These are phyloP conservation scores for Parotocinclus haroldoi DNA, from an alignment of 2,797 vertebrate species.

Conservation along the genomic window DNA sequence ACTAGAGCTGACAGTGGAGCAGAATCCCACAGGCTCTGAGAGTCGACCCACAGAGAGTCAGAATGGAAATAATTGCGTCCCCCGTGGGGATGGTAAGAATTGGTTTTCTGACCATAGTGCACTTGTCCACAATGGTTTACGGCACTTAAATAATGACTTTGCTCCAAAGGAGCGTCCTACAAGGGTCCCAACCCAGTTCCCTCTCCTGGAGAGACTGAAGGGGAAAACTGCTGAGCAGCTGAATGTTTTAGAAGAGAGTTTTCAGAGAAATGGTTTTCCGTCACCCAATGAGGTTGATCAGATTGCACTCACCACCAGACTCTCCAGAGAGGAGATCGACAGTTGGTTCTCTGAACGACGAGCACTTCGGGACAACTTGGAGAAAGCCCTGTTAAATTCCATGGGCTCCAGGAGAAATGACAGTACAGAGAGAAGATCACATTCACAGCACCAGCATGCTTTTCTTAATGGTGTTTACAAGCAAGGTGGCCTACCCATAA, in stretches of 20 bases:
- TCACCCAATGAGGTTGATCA: conserved; percentile 81
- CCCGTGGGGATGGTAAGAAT: conserved; percentile 78
- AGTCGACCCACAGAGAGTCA: conserved; percentile 79
- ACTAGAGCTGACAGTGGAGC: conserved; percentile 77
- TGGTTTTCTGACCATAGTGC: conserved; percentile 80
- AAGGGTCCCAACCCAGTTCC: conserved; percentile 73
- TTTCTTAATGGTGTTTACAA: conserved; percentile 78
- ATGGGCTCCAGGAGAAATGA: conserved; percentile 78
- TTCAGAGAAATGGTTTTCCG: conserved; percentile 85
- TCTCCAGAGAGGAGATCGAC: conserved; percentile 86
- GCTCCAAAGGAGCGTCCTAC: conserved; percentile 69
- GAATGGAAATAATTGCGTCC: conserved; percentile 82
- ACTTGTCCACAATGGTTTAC: conserved; percentile 75
- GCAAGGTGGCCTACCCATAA: conserved; percentile 64
- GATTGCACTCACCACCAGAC: conserved; percentile 75
- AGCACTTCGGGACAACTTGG: conserved; percentile 87
- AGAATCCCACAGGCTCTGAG: conserved; percentile 75
- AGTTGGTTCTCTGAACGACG: conserved; percentile 89
- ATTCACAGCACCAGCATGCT: conserved; percentile 58
- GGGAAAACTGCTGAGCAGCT: conserved; percentile 87
- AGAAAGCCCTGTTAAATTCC: conserved; percentile 88
- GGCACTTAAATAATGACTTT: conserved; percentile 71
- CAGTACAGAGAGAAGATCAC: conserved; percentile 48
- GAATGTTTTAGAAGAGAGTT: conserved; percentile 86
- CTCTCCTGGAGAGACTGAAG: conserved; percentile 80